Conservation (phyloP, 2,888 invertebrate species). For the Pterostichus niger region DNA sequence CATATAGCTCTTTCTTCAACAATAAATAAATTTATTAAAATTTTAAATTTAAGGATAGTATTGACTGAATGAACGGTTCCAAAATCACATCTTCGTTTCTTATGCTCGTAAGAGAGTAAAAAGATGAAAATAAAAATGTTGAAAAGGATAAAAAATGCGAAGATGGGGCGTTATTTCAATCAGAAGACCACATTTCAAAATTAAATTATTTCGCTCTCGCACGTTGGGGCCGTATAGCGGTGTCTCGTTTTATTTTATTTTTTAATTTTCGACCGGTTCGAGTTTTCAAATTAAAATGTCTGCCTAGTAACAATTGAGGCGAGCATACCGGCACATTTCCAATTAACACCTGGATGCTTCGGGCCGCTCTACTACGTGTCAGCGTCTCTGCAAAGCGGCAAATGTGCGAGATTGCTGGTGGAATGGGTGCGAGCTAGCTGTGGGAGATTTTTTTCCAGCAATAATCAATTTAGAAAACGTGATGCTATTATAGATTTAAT, state of each 20-base stretch:
- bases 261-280: slow-evolving; percentile 71
- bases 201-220: slow-evolving; percentile 74
- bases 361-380: not conserved
- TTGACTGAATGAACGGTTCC: too few species aligned
- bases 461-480: slow-evolving; percentile 21
- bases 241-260: slow-evolving; percentile 68
- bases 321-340: slow-evolving; percentile 74
- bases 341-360: slow-evolving; percentile 74
- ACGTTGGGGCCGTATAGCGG: slow-evolving; percentile 31
- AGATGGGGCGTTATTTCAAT: slow-evolving; percentile 71
- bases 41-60: too few species aligned
- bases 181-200: slow-evolving; percentile 72
- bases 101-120: slow-evolving; percentile 7
- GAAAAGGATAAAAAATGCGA: slow-evolving; percentile 47
- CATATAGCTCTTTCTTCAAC: too few species aligned
- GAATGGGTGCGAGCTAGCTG: not conserved
- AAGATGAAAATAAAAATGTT: not conserved
- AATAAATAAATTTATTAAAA: too few species aligned
- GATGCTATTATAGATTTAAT: slow-evolving; percentile 31
- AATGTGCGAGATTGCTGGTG: not conserved
- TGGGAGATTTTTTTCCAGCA: slow-evolving; percentile 2
- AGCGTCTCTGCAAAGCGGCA: slow-evolving; percentile 15
- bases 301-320: slow-evolving; percentile 73
- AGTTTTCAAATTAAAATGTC: slow-evolving; percentile 75
- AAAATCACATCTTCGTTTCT: too few species aligned